Evolutionary conservation across 2,113 vertebrate species (phyloP), one percentile per base, ranked within the genome.

Genomic region (Albula glossodonta): DNA sequence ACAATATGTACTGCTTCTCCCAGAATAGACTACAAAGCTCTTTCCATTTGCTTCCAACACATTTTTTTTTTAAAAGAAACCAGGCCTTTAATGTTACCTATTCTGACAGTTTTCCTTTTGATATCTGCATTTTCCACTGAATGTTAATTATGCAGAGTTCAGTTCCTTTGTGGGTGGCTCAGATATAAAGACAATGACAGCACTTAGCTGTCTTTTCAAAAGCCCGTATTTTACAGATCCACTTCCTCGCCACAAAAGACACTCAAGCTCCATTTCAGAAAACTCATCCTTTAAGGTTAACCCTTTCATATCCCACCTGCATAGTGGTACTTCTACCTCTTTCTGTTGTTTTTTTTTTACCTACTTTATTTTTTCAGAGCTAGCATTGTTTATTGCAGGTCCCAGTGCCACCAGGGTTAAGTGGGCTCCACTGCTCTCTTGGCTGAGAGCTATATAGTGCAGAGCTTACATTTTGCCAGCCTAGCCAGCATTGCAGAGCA

Each of bases 401-500:
- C 53, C 6, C 53, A 86, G 80, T 66, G 5, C 7, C 53, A 52
- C 79, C 51, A 63, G 90, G 88, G 78, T 89, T 78, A 92, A 70
- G 74, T 85, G 78, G 31, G 48, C 74, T 85, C 51, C 2, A 70
- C 82, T n/a, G 17, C 2, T 88, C 79, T 90, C 41, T 86, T 80
- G 41, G 90, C 90, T 89, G 70, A 17, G 63, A 70, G 77, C 89
- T 13, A 60, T 60, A 91, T 86, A 70, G 48, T 1, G 86, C 85
- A 79, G 80, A 90, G 84, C 22, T n/a, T 84, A 51, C 41, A 87
- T 60, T 83, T 56, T 86, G 7, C 2, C 0, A 0, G 56, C 17
- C 82, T 74, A 89, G 70, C 80, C 66, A 89, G 63, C 79, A 0
- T 22, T 13, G 90, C 86, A 86, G 92, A 89, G 94, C 86, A 83